phyloP scores from a whole-genome alignment of 2,888 invertebrate genomes.

The Drosophila eohydei region DNA sequence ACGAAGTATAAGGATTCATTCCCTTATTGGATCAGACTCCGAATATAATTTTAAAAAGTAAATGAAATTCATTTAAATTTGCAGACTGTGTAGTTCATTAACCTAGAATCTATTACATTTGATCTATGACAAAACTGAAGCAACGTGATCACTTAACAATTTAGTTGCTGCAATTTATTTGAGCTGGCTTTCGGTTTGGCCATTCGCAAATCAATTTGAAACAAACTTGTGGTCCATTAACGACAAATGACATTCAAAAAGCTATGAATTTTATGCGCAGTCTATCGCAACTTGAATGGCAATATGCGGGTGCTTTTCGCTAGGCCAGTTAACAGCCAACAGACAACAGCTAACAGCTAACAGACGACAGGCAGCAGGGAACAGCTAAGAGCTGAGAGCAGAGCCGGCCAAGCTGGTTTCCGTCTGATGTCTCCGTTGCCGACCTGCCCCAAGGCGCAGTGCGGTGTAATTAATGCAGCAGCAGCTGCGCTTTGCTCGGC shows the following conservation, averaged over 20 bases:
- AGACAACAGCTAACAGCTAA: not conserved
- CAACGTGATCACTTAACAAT: conserved; percentile 23
- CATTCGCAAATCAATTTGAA: conserved; percentile 51
- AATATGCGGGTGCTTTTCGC: conserved; percentile 36
- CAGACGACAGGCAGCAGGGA: not conserved
- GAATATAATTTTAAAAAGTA: no score
- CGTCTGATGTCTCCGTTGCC: conserved; percentile 15
- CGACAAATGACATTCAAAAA: conserved; percentile 77
- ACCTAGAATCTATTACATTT: not conserved
- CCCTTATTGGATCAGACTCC: no score
- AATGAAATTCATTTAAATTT: not conserved
- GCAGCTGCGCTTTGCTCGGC: conserved; percentile 73
- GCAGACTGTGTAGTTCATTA: not conserved
- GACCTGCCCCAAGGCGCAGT: conserved; percentile 39
- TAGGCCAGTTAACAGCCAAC: conserved; percentile 14
- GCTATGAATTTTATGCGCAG: conserved; percentile 73
- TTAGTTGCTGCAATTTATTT: conserved; percentile 37
- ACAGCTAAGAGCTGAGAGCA: conserved; percentile 5
- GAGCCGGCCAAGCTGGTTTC: conserved; percentile 67
- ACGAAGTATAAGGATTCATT: no score
- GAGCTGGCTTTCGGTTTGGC: conserved; percentile 26
- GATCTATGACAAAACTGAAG: conserved; percentile 3
- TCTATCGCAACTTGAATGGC: conserved; percentile 57
- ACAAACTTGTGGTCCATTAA: conserved; percentile 72
- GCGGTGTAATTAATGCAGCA: conserved; percentile 77